Evolutionary conservation across 2,888 invertebrate genomes (phyloP), one percentile per base, ranked within the genome.

Genomic region (Bibio marci): DNA sequence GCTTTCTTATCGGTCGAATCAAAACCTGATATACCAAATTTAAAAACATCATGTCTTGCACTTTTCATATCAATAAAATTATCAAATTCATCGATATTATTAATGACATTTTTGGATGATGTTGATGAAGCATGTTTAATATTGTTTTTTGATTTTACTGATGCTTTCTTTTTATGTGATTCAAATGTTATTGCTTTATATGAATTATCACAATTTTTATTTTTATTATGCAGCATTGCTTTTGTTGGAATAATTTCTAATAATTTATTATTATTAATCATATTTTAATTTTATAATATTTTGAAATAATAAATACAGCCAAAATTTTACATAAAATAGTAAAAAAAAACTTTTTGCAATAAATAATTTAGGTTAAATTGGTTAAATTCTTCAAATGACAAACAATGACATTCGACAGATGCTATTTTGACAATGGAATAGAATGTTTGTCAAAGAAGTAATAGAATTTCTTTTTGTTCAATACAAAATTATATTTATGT

Each of bases 1-100:
- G 80, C 73, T 49, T 76, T 70, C 50, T 82, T 80, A 52, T 79
- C 75, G 10, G 67, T 64, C 3, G 73, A 64, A 41, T 74, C 69
- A 40, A 86, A 74, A 38, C 83, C 85, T 19, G 73, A 72, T 63
- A 83, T 79, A 26, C 85, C 87, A 58, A 88, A 83, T 52, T 80
- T 85, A 7, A 83, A 71, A 4, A 91, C 71, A 55, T 91, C 90
- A 57, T 79, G 76, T 38, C 82, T 70, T 2, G 80, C 76, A 50
- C 67, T 73, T 49, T 81, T 82, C 50, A 90, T 71, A 48, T 82
- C 78, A 44, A 80, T 6, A 22, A 6, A 63, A 50, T 32, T 30
- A 35, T 32, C 37, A 27, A 32, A 4, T 19, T 34, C 12, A n/a
- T 18, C 34, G n/a, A n/a, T n/a, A 13, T 8, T 28, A 8, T 14